Evolutionary conservation across 1,140 invertebrate genomes (phyloP), one percentile per base, ranked within the genome.

Genomic region (Chionoecetes opilio): DNA sequence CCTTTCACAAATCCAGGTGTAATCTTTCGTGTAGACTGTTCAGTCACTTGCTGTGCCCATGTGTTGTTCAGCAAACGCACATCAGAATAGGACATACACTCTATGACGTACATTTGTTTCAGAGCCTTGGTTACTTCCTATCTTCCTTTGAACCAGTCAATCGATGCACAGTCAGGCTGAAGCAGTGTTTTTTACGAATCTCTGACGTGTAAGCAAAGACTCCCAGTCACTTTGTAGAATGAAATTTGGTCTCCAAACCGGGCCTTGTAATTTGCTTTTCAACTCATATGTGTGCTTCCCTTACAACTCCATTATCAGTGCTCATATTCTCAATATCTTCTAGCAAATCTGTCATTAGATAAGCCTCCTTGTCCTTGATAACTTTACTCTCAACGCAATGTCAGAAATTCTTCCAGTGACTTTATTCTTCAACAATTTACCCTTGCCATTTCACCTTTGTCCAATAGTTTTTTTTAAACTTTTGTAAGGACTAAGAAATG

Each of bases 21-120:
- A 84, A 29, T 29, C n/a, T 84, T 84, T 84, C 32, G 82, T 84
- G 82, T 84, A 21, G 82, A 84, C 32, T 84, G 82, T 84, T 29
- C n/a, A 84, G 82, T 84, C 5, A 34, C 32, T 84, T 84, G 82
- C 82, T 29, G n/a, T 29, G 82, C 82, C 82, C 82, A 84, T 6
- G 82, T 84, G 82, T 84, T 84, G 32, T 84, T 84, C 86, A 31
- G 35, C 86, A 88, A 31, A 88, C 86, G 86, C 35, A 88, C 86
- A 88, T 34, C 26, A 88, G 35, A 31, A 31, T 88, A 6, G 21
- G 8, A 34, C 29, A n/a, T n/a, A n/a, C n/a, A 34, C 5, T 46
- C 41, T 14, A 46, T 46, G 29, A 37, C 26, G n/a, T 8, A 88
- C 35, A 37, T 88, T 34, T 88, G 34, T 88, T n/a, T 31, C 35